Evolutionary conservation across 2,797 vertebrate species (phyloP), one percentile per base, ranked within the genome.

Genomic region (Hypotaenidia okinawae): DNA sequence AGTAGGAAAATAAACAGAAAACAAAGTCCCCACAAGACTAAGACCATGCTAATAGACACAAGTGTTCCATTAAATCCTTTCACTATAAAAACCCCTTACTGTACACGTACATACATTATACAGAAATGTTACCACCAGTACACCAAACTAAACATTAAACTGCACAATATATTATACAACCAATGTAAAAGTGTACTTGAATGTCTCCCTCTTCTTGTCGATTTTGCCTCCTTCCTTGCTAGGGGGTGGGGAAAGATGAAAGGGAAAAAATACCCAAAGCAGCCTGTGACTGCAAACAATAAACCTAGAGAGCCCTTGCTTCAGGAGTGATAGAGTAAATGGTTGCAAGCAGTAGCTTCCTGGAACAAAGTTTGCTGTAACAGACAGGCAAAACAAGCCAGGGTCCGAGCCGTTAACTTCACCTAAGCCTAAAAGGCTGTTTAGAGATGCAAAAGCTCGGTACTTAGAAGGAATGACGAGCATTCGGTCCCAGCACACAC

Each of bases 361-460:
- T 57, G 59, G 64, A 93, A 89, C 80, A 68, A 94, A 97, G 96
- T 98, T 97, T 94, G 78, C 67, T 93, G 24, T 80, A 64, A 75
- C 45, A 75, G 33, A 81, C 30, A 30, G 45, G 62, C 54, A 90
- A 76, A 93, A 80, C 30, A 37, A 93, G 41, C 45, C 84, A 93
- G 57, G 43, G 54, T 86, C 67, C 68, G 81, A 77, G 84, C 43
- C 54, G 47, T 10, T 68, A 70, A 85, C 86, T 86, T 85, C 37
- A 33, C 37, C 70, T 70, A 22, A 81, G 72, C 33, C 63, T 37
- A 61, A 66, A 77, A 49, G 24, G 12, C 63, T 25, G 30, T 37
- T 67, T 4, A 89, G 93, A 85, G 82, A 19, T 14, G 54, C 54
- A 84, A 91, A 90, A 28, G 43, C 23, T 15, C 79, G 22, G 0